Conservation (phyloP, 2,113 vertebrate species). For the Plotosus lineatus region DNA sequence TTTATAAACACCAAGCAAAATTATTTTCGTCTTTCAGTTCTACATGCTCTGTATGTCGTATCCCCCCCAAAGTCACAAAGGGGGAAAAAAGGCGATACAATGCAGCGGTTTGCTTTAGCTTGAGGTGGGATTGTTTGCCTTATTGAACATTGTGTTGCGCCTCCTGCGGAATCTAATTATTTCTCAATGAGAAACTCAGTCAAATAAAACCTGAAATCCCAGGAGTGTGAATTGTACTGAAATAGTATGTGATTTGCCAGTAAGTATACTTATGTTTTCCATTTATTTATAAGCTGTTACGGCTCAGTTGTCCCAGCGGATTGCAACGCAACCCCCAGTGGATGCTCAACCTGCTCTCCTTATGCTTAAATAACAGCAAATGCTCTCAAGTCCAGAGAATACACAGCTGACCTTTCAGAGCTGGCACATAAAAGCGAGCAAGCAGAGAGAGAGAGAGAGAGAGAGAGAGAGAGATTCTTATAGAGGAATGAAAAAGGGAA, state of each 20-base stretch:
- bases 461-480: not conserved
- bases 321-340: conserved; percentile 12
- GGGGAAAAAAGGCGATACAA: conserved; percentile 7
- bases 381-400: conserved; percentile 21
- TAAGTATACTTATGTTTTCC: conserved; percentile 2
- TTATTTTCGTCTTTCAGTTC: not conserved
- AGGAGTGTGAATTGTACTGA: conserved; percentile 6
- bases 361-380: conserved; percentile 38
- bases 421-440: conserved; percentile 30
- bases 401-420: conserved; percentile 38
- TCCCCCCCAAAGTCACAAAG: conserved; percentile 7
- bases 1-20: not conserved
- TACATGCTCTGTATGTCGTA: conserved; percentile 11
- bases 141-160: conserved; percentile 42
- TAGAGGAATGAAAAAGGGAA: not conserved
- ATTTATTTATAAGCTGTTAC: conserved; percentile 28
- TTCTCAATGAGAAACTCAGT: conserved; percentile 13
- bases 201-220: conserved; percentile 18
- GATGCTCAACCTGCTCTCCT: conserved; percentile 33
- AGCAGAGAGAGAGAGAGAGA: not conserved
- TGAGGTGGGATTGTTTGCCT: conserved; percentile 31
- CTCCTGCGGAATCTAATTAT: conserved; percentile 39
- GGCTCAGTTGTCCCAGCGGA: conserved; percentile 21
- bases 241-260: conserved; percentile 5
- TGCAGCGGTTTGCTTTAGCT: conserved; percentile 26